Evolutionary conservation across 1,140 invertebrate genomes (phyloP).

Genomic region (Drosophila paulistorum): DNA sequence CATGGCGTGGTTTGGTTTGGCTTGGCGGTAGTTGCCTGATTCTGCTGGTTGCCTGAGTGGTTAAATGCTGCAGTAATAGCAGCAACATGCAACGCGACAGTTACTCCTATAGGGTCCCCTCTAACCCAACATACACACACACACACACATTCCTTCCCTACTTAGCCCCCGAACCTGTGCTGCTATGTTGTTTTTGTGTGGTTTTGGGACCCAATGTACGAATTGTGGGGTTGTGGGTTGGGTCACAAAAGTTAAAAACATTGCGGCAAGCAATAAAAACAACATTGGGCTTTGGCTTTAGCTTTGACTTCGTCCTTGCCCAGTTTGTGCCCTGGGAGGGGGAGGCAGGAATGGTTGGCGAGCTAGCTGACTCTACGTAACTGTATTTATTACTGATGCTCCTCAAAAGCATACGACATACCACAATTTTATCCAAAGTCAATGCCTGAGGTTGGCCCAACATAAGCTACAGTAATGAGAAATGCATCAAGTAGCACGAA

Average conservation of each 20-base stretch:
- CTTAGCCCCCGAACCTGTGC: too few species aligned
- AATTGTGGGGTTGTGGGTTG: conserved; percentile 16
- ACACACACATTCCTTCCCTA: too few species aligned
- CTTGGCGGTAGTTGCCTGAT: conserved; percentile 36
- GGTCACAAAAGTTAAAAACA: conserved; percentile 71
- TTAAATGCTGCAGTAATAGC: conserved; percentile 79
- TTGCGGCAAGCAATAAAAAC: conserved; percentile 78
- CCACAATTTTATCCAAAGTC: conserved; percentile 72
- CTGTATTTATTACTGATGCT: conserved; percentile 63
- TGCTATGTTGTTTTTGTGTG: conserved; percentile 6
- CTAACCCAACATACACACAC: too few species aligned
- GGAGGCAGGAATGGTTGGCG: not conserved
- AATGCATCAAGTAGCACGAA: conserved; percentile 53
- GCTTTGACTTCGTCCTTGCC: conserved; percentile 41
- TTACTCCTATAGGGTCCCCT: conserved; percentile 37
- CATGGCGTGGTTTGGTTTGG: not conserved
- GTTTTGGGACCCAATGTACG: conserved; percentile 2
- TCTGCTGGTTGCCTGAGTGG: conserved; percentile 61
- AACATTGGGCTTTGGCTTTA: conserved; percentile 62
- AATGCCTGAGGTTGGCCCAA: conserved; percentile 63
- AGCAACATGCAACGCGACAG: conserved; percentile 78
- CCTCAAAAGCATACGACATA: conserved; percentile 44
- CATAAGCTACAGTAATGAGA: conserved; percentile 49
- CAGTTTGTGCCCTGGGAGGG: conserved; percentile 9
- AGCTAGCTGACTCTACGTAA: conserved; percentile 22